These are phyloP conservation scores for Mnemiopsis leidyi DNA, from an alignment of 37 sponge, comb jelly and placozoan species.

Conservation along the genomic window DNA sequence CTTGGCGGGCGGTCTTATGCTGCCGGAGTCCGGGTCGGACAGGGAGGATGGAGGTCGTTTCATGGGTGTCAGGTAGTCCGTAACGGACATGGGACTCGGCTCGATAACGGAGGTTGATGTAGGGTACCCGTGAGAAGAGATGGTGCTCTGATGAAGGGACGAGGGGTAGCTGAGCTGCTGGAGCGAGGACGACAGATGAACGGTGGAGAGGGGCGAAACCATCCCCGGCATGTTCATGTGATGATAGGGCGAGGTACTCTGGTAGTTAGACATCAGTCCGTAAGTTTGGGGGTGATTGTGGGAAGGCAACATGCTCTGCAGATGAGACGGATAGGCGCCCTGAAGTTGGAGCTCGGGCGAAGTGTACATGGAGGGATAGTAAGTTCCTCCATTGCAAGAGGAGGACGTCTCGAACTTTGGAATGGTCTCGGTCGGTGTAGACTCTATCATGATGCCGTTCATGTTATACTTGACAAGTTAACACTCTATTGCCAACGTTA, in stretches of 20 bases:
- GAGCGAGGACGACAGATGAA: constrained; percentile 56
- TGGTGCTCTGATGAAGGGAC: not conserved
- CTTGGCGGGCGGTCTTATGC: constrained; percentile 50
- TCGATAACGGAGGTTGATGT: not conserved
- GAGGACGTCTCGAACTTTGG: constrained; percentile 58
- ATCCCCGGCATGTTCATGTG: constrained; percentile 27
- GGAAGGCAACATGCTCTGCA: constrained; percentile 50
- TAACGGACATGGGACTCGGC: constrained; percentile 60
- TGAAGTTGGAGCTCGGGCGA: constrained; percentile 65
- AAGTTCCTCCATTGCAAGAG: constrained; percentile 59
- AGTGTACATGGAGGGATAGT: constrained; percentile 60
- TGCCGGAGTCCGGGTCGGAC: constrained; percentile 36
- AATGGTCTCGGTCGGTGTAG: constrained; percentile 39
- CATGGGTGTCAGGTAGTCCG: constrained; percentile 65
- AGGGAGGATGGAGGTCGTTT: constrained; percentile 56
- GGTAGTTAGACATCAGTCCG: constrained; percentile 46
- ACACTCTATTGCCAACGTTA: not conserved
- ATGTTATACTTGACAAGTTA: not conserved
- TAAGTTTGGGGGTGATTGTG: constrained; percentile 13
- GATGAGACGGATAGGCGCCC: constrained; percentile 58
- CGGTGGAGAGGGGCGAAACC: constrained; percentile 57
- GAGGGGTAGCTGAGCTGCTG: constrained; percentile 64
- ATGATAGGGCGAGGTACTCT: constrained; percentile 26
- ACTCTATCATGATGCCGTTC: constrained; percentile 62
- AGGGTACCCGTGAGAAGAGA: constrained; percentile 22